Percentiles rank a stretch among this genome's conserved stretches.
Conservation (phyloP, 2,113 vertebrate genomes). For the Meriones unguiculatus region DNA sequence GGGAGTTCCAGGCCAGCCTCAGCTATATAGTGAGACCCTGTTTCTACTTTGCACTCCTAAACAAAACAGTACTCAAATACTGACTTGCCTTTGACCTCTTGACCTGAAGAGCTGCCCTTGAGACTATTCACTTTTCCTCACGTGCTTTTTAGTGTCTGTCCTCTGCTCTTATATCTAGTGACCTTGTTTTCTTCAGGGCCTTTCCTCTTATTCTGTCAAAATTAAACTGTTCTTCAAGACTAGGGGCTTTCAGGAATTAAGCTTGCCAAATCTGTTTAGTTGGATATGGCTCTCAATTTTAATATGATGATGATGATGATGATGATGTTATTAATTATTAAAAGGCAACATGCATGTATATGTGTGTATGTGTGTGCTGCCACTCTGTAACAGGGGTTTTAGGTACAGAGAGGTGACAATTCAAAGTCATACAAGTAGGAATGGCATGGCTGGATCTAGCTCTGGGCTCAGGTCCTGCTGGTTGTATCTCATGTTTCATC, state of each 20-base stretch:
- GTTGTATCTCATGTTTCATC: not conserved
- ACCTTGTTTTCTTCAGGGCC: constrained; percentile 27
- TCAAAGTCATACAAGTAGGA: not conserved
- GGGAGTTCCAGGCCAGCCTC: not conserved
- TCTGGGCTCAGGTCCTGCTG: not conserved
- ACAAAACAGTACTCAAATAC: not conserved
- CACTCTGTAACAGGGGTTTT: not conserved
- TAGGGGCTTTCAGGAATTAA: not conserved
- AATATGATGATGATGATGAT: not conserved
- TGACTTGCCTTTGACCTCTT: not conserved
- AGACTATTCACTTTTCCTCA: not conserved
- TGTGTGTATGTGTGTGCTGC: not conserved
- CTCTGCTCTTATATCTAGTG: not conserved
- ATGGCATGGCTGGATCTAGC: not conserved
- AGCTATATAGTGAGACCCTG: not conserved
- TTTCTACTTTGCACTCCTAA: not conserved
- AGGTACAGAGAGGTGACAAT: not conserved
- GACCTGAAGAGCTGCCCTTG: not conserved
- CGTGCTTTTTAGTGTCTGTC: not conserved
- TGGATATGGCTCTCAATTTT: constrained; percentile 1
- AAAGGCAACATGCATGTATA: not conserved
- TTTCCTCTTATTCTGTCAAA: not conserved
- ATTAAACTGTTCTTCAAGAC: not conserved
- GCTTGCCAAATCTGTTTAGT: not conserved
- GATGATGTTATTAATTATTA: not conserved